phyloP scores from a whole-genome alignment of 1,140 invertebrate species.

The Monochamus saltuarius region DNA sequence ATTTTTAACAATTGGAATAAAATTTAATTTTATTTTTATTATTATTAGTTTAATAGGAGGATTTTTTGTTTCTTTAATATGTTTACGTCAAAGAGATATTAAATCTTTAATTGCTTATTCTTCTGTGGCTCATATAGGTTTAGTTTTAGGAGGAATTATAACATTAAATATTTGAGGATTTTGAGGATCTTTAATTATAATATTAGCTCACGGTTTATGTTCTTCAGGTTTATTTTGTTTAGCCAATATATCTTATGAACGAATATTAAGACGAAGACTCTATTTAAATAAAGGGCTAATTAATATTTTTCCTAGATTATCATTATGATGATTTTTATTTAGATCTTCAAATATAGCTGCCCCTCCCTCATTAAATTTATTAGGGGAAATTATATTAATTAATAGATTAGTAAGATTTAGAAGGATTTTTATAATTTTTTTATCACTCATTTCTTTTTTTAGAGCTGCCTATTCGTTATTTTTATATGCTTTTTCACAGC shows the following conservation, averaged over 20 bases:
- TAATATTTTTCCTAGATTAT: conserved; percentile 55
- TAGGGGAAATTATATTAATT: conserved; percentile 61
- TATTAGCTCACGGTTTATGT: conserved; percentile 64
- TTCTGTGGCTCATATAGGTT: conserved; percentile 61
- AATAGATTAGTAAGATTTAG: conserved; percentile 57
- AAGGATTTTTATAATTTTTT: conserved; percentile 52
- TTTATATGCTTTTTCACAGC: conserved; percentile 60
- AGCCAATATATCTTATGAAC: conserved; percentile 65
- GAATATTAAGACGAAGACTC: conserved; percentile 51
- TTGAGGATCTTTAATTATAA: conserved; percentile 58
- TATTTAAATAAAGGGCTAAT: conserved; percentile 55
- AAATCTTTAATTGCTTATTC: conserved; percentile 67
- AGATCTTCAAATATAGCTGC: conserved; percentile 55
- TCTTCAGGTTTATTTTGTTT: conserved; percentile 70
- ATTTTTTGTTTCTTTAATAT: conserved; percentile 59
- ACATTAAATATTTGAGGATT: conserved; percentile 53
- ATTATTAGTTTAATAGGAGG: conserved; percentile 58
- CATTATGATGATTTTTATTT: conserved; percentile 64
- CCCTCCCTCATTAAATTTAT: conserved; percentile 54
- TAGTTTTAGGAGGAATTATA: conserved; percentile 56
- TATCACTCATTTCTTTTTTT: conserved; percentile 56
- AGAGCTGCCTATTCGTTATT: conserved; percentile 53
- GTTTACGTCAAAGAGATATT: conserved; percentile 62
- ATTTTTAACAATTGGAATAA: conserved; percentile 51
- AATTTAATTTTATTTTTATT: conserved; percentile 55